Evolutionary conservation across 2,113 vertebrate species (phyloP).

Genomic region (Stomatorhinus ivindoensis): DNA sequence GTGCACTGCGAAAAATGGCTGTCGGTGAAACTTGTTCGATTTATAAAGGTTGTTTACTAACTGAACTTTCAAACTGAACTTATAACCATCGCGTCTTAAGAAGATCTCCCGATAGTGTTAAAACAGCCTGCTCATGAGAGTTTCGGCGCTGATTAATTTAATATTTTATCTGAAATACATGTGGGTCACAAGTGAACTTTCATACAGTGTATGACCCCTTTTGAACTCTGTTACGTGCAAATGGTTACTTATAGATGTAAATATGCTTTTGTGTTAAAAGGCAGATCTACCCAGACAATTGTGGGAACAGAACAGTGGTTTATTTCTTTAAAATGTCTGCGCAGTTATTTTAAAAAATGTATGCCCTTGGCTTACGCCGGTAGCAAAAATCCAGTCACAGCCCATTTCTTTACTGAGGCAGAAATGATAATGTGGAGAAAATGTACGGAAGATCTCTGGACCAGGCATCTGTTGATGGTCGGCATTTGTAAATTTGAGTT

Average conservation of each 20-base stretch:
- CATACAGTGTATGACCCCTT: neutral
- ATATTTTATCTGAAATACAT: neutral
- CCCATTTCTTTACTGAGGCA: neutral
- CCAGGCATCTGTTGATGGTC: neutral
- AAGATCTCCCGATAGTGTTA: neutral
- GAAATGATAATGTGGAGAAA: neutral
- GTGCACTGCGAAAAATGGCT: constrained; percentile 10
- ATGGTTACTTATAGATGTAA: neutral
- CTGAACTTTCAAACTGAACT: neutral
- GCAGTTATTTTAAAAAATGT: neutral
- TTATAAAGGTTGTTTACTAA: constrained; percentile 10
- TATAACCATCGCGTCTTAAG: neutral
- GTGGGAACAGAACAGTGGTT: neutral
- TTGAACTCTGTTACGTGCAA: neutral
- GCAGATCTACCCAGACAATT: neutral
- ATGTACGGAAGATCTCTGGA: neutral
- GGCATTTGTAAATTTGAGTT: neutral
- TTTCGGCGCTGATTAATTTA: neutral
- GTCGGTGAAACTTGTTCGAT: neutral
- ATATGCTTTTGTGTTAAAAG: neutral
- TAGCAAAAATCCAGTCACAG: neutral
- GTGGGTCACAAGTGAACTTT: neutral
- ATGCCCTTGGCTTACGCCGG: neutral
- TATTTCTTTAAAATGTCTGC: neutral
- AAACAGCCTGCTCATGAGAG: neutral